Conservation (phyloP, 2,888 invertebrate species). For the Plagodis dolabraria region DNA sequence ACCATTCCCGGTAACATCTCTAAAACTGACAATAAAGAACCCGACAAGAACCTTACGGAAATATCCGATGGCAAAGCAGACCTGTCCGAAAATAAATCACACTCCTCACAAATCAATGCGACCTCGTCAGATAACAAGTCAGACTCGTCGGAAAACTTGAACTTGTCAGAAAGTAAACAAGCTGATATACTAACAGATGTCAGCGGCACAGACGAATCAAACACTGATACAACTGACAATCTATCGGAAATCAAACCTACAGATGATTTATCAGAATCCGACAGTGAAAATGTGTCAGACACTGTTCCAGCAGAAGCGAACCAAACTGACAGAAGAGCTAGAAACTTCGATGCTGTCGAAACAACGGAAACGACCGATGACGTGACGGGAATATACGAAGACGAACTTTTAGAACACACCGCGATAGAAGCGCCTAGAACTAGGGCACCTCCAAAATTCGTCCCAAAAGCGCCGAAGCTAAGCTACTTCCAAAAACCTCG, state of each 20-base stretch:
- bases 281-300: constrained; percentile 25
- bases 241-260: constrained; percentile 14
- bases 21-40: constrained; percentile 11
- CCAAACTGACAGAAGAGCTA: constrained; percentile 30
- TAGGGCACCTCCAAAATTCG: constrained; percentile 37
- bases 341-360: constrained; percentile 40
- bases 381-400: constrained; percentile 46
- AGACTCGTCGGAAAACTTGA: constrained; percentile 16
- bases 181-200: constrained; percentile 7
- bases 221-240: constrained; percentile 4
- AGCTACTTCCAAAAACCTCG: constrained; percentile 59
- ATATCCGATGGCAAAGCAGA: neutral
- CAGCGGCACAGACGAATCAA: constrained; percentile 6
- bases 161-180: constrained; percentile 10
- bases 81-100: constrained; percentile 2
- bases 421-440: constrained; percentile 42
- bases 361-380: constrained; percentile 40
- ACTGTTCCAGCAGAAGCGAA: constrained; percentile 27
- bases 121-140: constrained; percentile 11
- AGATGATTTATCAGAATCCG: constrained; percentile 28
- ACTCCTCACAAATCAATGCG: constrained; percentile 7
- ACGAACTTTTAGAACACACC: constrained; percentile 35
- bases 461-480: constrained; percentile 66
- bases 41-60: constrained; percentile 6
- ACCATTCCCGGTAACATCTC: constrained; percentile 45